Evolutionary conservation across 2,113 vertebrate genomes (phyloP), one percentile per base, ranked within the genome.

Genomic region (Pungitius pungitius): DNA sequence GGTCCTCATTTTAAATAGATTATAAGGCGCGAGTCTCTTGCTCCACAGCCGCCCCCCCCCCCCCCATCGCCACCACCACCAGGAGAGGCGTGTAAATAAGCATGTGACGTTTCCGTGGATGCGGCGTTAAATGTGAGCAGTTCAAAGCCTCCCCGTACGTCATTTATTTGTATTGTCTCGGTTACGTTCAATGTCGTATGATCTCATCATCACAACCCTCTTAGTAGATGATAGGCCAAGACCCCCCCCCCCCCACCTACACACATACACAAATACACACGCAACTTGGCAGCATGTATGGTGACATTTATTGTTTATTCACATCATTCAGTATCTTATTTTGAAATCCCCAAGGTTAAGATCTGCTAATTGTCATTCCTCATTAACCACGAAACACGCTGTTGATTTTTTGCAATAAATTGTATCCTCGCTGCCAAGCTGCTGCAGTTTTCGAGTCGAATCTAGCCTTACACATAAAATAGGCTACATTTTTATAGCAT

Each of bases 151-250:
- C 76, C 76, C 74, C 72, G 63, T 68, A 45, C 81, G 85, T 81
- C 83, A 80, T 90, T 85, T 87, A 84, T 87, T 86, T 86, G 77
- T 84, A 90, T 86, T 89, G 85, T 88, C 78, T 85, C 71, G 69
- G 83, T 88, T 75, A 88, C 89, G 89, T 88, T 74, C 73, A 86
- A 18, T 82, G 83, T 87, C 89, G 78, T 82, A 52, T 87, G 78
- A 90, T 88, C 84, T 88, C 87, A 86, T 86, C 85, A 88, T 88
- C 77, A 67, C 84, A 80, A 77, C 76, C 83, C 86, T 87, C 88
- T 87, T 85, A 76, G 87, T 84, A 76, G 51, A 80, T 77, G 78
- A 83, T 69, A 81, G 78, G 78, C 78, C 82, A 81, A 70, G 67
- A 80, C 42, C 26, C 49, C 0, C 62, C 51, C 17, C 2, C 20